Percentiles rank a stretch among this genome's conserved stretches.
phyloP scores from a whole-genome alignment of 1,140 invertebrate species.

The Yoshiicerus persimilis region DNA sequence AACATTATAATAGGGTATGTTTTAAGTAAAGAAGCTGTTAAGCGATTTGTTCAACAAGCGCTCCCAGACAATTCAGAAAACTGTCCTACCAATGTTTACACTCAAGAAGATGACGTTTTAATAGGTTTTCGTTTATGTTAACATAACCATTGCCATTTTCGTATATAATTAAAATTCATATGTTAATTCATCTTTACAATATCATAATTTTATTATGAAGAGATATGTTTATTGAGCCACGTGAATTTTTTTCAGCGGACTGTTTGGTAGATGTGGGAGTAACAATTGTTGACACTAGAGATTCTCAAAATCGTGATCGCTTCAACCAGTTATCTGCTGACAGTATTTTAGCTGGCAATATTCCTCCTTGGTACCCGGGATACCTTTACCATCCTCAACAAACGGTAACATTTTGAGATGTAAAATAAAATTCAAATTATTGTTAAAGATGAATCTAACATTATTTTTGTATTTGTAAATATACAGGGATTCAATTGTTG shows the following conservation, averaged over 20 bases:
- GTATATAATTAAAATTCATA: too few relatives aligned
- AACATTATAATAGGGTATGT: neutral
- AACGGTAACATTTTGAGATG: conserved; percentile 62
- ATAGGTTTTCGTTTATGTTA: neutral
- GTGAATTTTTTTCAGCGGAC: conserved; percentile 59
- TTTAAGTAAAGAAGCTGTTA: conserved; percentile 15
- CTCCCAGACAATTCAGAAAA: neutral
- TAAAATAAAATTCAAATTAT: neutral
- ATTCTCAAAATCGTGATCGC: conserved; percentile 75
- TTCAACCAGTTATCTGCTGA: conserved; percentile 92
- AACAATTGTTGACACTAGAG: conserved; percentile 79
- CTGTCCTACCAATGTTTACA: neutral
- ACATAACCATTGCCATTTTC: neutral
- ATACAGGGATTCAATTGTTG: conserved; percentile 86
- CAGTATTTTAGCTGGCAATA: conserved; percentile 51
- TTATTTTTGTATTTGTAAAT: conserved; percentile 33
- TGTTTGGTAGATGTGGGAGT: conserved; percentile 86
- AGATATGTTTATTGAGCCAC: too few relatives aligned
- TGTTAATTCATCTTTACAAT: neutral
- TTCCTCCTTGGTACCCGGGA: conserved; percentile 87
- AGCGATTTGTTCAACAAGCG: neutral
- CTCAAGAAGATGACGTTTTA: neutral
- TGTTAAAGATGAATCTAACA: neutral
- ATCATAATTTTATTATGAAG: too few relatives aligned
- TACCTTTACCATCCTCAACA: conserved; percentile 87